These are phyloP conservation scores for Lindbergichthys nudifrons DNA, from an alignment of 2,797 vertebrate species.

Conservation along the genomic window DNA sequence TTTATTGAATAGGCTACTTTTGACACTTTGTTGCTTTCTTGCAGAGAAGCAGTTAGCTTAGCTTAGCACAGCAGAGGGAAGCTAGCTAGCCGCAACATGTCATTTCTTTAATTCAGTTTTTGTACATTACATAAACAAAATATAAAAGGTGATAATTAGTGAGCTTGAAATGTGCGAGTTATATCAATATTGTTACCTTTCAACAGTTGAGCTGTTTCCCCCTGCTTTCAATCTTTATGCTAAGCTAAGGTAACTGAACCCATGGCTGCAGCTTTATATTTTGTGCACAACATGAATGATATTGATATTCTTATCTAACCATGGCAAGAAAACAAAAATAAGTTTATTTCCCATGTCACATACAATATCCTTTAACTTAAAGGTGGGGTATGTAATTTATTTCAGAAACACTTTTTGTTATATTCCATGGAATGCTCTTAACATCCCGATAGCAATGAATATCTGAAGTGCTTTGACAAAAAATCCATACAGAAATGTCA, in stretches of 20 bases:
- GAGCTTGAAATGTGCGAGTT: neutral
- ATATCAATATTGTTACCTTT: neutral
- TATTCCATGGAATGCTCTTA: no score
- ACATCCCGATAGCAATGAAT: no score
- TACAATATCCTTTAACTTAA: neutral
- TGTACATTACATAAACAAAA: neutral
- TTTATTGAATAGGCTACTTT: neutral
- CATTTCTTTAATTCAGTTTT: neutral
- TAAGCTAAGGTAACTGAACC: neutral
- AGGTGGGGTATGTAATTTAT: no score
- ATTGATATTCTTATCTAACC: neutral
- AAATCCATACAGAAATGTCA: no score
- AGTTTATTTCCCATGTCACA: no score
- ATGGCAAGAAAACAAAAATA: neutral
- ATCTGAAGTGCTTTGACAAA: no score
- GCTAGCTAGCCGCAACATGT: neutral
- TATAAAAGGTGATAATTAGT: neutral
- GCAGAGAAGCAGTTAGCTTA: constrained; percentile 6
- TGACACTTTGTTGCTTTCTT: neutral
- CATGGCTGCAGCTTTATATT: neutral
- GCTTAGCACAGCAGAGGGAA: neutral
- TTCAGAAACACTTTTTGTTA: no score
- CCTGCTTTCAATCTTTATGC: no score
- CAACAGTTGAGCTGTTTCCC: neutral
- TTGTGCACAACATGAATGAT: neutral